Conservation (phyloP, 2,888 invertebrate species). For the Drosophila stalkeri region DNA sequence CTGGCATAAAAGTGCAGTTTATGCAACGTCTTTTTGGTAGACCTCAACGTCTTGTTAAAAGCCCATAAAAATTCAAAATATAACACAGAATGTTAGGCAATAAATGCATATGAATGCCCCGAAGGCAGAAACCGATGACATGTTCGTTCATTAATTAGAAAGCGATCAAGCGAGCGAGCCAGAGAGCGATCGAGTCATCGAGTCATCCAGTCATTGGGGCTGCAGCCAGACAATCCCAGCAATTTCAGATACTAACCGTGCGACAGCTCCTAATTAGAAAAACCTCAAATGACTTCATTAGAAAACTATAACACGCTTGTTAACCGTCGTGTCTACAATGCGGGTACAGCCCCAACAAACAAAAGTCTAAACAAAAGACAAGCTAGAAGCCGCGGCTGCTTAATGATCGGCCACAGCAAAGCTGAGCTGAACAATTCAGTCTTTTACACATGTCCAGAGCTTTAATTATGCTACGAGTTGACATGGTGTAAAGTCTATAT, state of each 20-base stretch:
- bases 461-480: constrained; percentile 67
- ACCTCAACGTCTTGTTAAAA: constrained; percentile 68
- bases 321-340: constrained; percentile 70
- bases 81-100: constrained; percentile 62
- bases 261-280: constrained; percentile 73
- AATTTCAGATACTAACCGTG: constrained; percentile 32
- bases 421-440: constrained; percentile 31
- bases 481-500: constrained; percentile 14
- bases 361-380: constrained; percentile 18
- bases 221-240: not conserved
- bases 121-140: constrained; percentile 59
- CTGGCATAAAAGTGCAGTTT: constrained; percentile 68
- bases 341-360: constrained; percentile 54
- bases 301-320: constrained; percentile 80
- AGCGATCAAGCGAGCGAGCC: constrained; percentile 46
- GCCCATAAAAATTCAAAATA: constrained; percentile 72
- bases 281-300: constrained; percentile 75
- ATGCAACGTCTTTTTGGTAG: constrained; percentile 47
- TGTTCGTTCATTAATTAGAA: constrained; percentile 79
- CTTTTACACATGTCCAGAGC: constrained; percentile 32
- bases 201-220: not conserved
- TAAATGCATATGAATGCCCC: constrained; percentile 74
- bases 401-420: constrained; percentile 53
- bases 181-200: not conserved
- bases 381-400: constrained; percentile 20